Evolutionary conservation across 2,113 vertebrate species (phyloP), one percentile per base, ranked within the genome.

Genomic region (Aegithalos caudatus): DNA sequence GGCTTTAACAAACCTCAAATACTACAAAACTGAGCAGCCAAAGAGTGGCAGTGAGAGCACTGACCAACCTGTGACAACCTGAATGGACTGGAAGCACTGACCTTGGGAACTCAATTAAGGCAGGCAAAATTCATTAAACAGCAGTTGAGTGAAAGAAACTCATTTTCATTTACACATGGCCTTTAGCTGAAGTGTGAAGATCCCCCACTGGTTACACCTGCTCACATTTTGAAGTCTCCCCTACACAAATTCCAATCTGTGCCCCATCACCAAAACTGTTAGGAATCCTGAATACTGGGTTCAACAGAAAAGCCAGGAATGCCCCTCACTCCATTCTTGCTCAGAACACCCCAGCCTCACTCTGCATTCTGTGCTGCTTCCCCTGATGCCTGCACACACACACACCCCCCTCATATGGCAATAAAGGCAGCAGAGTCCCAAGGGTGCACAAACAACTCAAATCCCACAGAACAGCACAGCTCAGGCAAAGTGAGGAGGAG

Each of bases 401-500:
- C 25, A 19, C 12, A 19, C 14, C 37, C 12, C 22, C 14, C 37
- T 57, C 54, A 3, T 0, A 2, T 0, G 9, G 72, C 42, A 67
- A 4, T 9, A 66, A 44, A 60, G 47, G 15, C 61, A 66, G 61
- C 44, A 45, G 60, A 54, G 28, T 11, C 51, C 58, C 47, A 24
- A 1, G 47, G n/a, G 19, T 7, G 48, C 14, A 33, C 7, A 29
- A 44, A 18, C 27, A 29, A 16, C 33, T 48, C 19, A 8, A 50
- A 22, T 31, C 19, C 2, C 66, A 15, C 18, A 0, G 37, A 29
- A 9, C 0, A 20, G 8, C 66, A 40, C 5, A 40, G 47, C 50
- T 62, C 14, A 33, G 42, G 37, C 28, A 9, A 17, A 19, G 19
- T 1, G 42, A 65, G 65, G 24, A 57, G 24, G 23, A 70, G 12